These are phyloP conservation scores for Drosophila neonasuta DNA, from an alignment of 2,888 invertebrate genomes.

Conservation along the genomic window DNA sequence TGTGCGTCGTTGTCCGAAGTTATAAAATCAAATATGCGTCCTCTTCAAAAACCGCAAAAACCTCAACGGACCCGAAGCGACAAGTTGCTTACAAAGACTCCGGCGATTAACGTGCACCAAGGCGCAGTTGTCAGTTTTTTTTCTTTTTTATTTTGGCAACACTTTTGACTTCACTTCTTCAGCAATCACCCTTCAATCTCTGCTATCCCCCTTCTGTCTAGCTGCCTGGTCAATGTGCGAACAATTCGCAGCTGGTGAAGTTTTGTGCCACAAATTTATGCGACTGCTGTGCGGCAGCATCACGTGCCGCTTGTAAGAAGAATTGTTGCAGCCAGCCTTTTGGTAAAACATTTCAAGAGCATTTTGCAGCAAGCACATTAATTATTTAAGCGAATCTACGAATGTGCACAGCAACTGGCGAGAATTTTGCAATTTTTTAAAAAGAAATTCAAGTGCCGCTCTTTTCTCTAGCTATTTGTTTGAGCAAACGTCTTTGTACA, in stretches of 20 bases:
- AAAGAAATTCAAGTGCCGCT: constrained; percentile 10
- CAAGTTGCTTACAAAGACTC: constrained; percentile 48
- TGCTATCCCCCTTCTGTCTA: neutral
- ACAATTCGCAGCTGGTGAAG: constrained; percentile 62
- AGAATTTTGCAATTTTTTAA: constrained; percentile 26
- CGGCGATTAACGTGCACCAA: constrained; percentile 60
- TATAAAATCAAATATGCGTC: constrained; percentile 73
- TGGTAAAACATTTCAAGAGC: constrained; percentile 21
- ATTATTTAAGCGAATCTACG: constrained; percentile 77
- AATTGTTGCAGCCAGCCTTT: constrained; percentile 37
- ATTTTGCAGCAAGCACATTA: constrained; percentile 66
- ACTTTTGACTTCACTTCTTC: constrained; percentile 13
- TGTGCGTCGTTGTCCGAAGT: constrained; percentile 70
- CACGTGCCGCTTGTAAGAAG: constrained; percentile 57
- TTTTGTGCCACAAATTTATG: constrained; percentile 58
- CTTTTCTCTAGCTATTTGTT: constrained; percentile 17
- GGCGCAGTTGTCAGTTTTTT: constrained; percentile 36
- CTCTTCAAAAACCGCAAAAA: constrained; percentile 32
- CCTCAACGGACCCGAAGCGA: constrained; percentile 50
- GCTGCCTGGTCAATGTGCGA: constrained; percentile 57
- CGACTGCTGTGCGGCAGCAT: constrained; percentile 53
- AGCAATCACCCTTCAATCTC: constrained; percentile 5
- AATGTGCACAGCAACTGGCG: constrained; percentile 52
- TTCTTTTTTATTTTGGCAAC: neutral
- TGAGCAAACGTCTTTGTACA: constrained; percentile 27